Percentiles rank a stretch among this genome's conserved stretches.
Conservation (phyloP, 2,113 vertebrate genomes). For the Megaceryle torquata region DNA sequence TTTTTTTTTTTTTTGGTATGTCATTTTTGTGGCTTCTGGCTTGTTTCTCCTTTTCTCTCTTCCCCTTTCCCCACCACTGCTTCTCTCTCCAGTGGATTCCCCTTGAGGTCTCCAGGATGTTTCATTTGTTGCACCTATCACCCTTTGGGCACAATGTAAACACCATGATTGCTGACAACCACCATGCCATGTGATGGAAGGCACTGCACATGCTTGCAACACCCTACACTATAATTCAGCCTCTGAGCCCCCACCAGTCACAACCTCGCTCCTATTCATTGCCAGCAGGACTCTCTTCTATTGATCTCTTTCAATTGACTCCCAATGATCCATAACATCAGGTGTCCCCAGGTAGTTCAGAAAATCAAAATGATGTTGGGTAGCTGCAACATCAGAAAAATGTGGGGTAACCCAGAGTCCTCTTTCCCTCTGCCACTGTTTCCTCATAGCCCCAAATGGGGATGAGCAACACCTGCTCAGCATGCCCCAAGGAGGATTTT, state of each 20-base stretch:
- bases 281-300: not conserved
- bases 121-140: not conserved
- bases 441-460: not conserved
- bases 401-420: not conserved
- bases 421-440: not conserved
- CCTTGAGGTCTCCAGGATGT: not conserved
- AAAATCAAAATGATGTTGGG: not conserved
- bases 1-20: conserved; percentile 77
- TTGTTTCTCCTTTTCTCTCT: conserved; percentile 19
- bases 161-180: not conserved
- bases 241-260: not conserved
- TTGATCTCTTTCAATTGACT: not conserved
- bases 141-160: not conserved
- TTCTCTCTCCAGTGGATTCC: not conserved
- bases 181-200: accelerated
- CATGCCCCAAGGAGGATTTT: not conserved
- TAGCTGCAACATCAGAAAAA: not conserved
- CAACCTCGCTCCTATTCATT: not conserved
- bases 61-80: not conserved
- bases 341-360: not conserved
- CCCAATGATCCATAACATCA: not conserved
- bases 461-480: not conserved
- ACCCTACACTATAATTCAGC: not conserved
- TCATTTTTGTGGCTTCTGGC: conserved; percentile 70
- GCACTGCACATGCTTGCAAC: not conserved